Conservation (phyloP, 2,113 vertebrate species). For the Tychaedon coryphoeus region DNA sequence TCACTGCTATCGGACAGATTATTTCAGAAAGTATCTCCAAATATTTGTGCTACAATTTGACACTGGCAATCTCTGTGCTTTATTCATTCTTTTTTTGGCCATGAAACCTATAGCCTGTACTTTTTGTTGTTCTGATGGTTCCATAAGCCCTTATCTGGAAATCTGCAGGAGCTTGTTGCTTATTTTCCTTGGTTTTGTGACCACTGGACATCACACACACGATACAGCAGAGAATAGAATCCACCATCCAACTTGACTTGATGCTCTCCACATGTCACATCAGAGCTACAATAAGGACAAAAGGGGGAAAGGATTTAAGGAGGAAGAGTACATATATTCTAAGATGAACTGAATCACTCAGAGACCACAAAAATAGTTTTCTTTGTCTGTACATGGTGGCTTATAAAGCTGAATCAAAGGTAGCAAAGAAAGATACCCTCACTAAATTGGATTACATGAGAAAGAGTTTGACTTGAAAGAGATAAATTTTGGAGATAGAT, state of each 20-base stretch:
- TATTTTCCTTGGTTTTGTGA: conserved; percentile 2
- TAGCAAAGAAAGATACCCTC: not conserved
- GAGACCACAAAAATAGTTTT: not conserved
- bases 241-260: not conserved
- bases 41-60: not conserved
- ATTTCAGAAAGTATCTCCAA: not conserved
- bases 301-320: not conserved
- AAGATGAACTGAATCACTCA: not conserved
- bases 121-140: not conserved
- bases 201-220: not conserved
- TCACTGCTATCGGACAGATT: not conserved
- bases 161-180: not conserved
- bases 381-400: not conserved
- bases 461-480: not conserved
- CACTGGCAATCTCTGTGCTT: not conserved
- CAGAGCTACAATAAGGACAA: not conserved
- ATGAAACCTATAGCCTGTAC: not conserved
- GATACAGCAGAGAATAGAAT: not conserved
- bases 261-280: not conserved
- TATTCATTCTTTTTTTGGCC: not conserved
- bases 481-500: not conserved
- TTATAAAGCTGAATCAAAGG: not conserved
- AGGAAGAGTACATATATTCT: not conserved
- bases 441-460: not conserved
- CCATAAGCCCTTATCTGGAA: not conserved